A percentile compares a stretch with the other conserved stretches of the same genome.
phyloP scores from a whole-genome alignment of 2,113 vertebrate genomes.

The Euleptes europaea region DNA sequence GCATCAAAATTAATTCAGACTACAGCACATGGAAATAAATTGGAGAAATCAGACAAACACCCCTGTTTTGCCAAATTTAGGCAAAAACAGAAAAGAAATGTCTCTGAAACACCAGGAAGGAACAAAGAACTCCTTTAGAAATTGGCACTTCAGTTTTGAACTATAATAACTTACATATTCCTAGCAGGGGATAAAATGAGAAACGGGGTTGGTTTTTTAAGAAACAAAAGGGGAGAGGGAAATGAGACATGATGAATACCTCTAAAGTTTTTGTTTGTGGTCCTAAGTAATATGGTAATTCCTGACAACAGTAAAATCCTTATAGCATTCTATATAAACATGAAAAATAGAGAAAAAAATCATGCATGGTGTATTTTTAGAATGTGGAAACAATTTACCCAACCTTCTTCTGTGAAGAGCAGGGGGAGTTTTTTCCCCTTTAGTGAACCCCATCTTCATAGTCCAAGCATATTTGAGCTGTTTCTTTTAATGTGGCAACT shows the following conservation, averaged over 20 bases:
- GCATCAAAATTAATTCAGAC: not conserved
- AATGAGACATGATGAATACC: not conserved
- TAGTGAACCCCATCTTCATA: slow-evolving; percentile 14
- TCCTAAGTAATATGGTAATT: not conserved
- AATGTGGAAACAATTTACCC: not conserved
- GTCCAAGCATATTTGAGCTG: not conserved
- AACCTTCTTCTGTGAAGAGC: not conserved
- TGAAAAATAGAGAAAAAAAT: not conserved
- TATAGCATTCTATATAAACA: not conserved
- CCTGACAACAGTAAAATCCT: not conserved
- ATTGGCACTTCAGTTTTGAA: not conserved
- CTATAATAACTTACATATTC: not conserved
- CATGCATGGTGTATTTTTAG: not conserved
- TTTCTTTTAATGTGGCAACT: slow-evolving; percentile 19
- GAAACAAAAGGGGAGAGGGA: not conserved
- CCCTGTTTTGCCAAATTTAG: too few relatives aligned
- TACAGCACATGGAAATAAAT: not conserved
- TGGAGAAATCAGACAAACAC: too few relatives aligned
- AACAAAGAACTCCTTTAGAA: not conserved
- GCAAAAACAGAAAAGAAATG: too few relatives aligned
- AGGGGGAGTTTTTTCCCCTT: slow-evolving; percentile 16
- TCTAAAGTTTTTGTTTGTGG: not conserved
- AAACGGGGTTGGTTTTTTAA: not conserved
- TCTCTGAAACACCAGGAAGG: too few relatives aligned
- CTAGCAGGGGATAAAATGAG: not conserved